Evolutionary conservation across 1,140 invertebrate species (phyloP).

Genomic region (Teleopsis dalmanni): DNA sequence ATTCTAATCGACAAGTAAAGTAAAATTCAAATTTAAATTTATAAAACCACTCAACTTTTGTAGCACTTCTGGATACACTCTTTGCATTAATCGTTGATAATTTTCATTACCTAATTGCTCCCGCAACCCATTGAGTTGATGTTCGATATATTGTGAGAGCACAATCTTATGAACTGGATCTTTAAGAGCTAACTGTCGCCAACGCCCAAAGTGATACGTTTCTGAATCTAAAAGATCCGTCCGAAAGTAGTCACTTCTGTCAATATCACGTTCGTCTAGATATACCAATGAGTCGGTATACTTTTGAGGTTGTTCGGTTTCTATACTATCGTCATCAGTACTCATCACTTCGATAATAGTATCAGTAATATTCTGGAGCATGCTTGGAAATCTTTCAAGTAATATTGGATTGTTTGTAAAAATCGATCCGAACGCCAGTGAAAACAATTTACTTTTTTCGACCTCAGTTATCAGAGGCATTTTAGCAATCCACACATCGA

Average conservation of each 20-base stretch:
- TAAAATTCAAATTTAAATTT: conserved; percentile 13
- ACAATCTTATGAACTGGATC: conserved; percentile 67
- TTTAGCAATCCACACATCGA: conserved; percentile 72
- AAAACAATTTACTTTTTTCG: conserved; percentile 73
- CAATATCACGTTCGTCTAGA: conserved; percentile 35
- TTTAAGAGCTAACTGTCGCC: conserved; percentile 51
- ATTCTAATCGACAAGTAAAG: too few relatives aligned
- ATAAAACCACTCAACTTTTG: conserved; percentile 53
- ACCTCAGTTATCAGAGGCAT: conserved; percentile 69
- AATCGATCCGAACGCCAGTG: conserved; percentile 73
- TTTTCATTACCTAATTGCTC: conserved; percentile 59
- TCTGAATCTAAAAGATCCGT: conserved; percentile 34
- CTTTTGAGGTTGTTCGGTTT: conserved; percentile 10
- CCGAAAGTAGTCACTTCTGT: conserved; percentile 17
- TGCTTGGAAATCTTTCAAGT: conserved; percentile 63
- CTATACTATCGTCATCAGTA: conserved; percentile 44
- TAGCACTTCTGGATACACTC: conserved; percentile 58
- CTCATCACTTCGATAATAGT: conserved; percentile 79
- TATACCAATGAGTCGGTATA: conserved; percentile 39
- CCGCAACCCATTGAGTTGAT: conserved; percentile 51
- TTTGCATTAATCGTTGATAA: conserved; percentile 63
- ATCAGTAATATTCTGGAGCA: conserved; percentile 72
- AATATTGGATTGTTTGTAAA: conserved; percentile 61
- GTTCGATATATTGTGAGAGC: conserved; percentile 59
- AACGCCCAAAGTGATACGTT: conserved; percentile 46